These are phyloP conservation scores for Myotis davidii DNA, from an alignment of 2,113 vertebrate species.

Conservation along the genomic window DNA sequence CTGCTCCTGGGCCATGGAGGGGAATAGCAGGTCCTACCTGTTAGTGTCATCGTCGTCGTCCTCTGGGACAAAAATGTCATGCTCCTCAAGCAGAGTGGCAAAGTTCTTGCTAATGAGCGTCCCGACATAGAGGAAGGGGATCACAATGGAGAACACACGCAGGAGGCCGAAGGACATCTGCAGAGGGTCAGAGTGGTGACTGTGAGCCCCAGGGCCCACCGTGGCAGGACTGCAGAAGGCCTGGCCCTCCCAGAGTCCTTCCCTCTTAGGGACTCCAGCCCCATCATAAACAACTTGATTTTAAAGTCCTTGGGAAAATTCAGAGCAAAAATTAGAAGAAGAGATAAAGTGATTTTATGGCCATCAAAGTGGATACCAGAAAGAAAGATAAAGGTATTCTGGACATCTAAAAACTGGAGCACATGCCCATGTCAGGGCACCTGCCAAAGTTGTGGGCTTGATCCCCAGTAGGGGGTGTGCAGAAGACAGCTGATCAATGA, in stretches of 20 bases:
- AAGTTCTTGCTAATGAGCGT: conserved; percentile 96
- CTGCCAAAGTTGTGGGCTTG: neutral
- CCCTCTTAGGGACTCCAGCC: neutral
- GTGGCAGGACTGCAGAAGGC: neutral
- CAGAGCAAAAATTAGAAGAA: neutral
- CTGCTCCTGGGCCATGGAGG: neutral
- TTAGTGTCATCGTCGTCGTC: conserved; percentile 95
- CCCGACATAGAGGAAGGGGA: conserved; percentile 95
- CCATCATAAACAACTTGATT: neutral
- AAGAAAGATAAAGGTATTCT: neutral
- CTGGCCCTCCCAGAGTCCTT: neutral
- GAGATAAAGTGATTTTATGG: neutral
- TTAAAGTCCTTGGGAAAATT: conserved; percentile 5
- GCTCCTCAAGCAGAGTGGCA: conserved; percentile 95
- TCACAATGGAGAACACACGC: conserved; percentile 91
- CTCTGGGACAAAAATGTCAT: conserved; percentile 97
- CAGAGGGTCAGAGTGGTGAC: neutral
- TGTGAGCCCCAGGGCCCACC: neutral
- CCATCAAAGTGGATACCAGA: neutral
- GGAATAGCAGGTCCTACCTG: conserved; percentile 65
- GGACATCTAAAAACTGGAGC: neutral
- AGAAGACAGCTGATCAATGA: neutral
- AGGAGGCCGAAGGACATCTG: conserved; percentile 94
- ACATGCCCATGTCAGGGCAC: neutral
- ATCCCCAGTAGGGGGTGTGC: neutral